Percentiles rank a stretch among this genome's conserved stretches.
These are phyloP conservation scores for Prosapia bicincta DNA, from an alignment of 2,888 invertebrate genomes.

Conservation along the genomic window DNA sequence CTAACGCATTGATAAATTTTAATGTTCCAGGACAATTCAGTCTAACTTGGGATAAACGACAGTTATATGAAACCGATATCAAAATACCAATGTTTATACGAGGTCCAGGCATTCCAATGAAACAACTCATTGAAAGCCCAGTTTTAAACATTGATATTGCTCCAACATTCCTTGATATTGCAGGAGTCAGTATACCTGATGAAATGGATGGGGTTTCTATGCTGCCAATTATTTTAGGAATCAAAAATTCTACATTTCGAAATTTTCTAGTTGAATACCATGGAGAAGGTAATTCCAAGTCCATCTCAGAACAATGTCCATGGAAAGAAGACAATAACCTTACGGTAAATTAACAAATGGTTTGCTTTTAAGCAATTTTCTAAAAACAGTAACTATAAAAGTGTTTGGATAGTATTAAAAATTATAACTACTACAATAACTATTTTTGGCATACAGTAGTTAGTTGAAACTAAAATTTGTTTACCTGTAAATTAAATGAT, in stretches of 20 bases:
- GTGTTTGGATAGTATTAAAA: too few relatives aligned
- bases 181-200: slow-evolving; percentile 52
- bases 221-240: slow-evolving; percentile 42
- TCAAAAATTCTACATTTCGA: slow-evolving; percentile 11
- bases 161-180: slow-evolving; percentile 75
- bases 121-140: slow-evolving; percentile 52
- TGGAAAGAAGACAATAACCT: slow-evolving; percentile 57
- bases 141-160: slow-evolving; percentile 78
- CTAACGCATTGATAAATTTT: too few relatives aligned
- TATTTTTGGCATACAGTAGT: too few relatives aligned
- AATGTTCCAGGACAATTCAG: slow-evolving; percentile 71
- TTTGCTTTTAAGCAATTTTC: neutral
- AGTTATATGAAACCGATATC: slow-evolving; percentile 88
- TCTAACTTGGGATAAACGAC: slow-evolving; percentile 83
- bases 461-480: too few relatives aligned
- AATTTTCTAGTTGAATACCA: slow-evolving; percentile 75
- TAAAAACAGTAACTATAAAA: too few relatives aligned
- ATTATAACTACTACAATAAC: too few relatives aligned
- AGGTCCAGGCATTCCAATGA: slow-evolving; percentile 63
- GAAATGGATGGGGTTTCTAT: slow-evolving; percentile 64
- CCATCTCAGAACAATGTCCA: slow-evolving; percentile 61
- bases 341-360: slow-evolving; percentile 53
- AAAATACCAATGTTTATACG: slow-evolving; percentile 76
- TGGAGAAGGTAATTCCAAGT: slow-evolving; percentile 61
- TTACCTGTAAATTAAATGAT: too few relatives aligned